Percentiles rank a stretch among this genome's conserved stretches.
Conservation (phyloP, 2,888 invertebrate genomes). For the Perizoma flavofasciatum region DNA sequence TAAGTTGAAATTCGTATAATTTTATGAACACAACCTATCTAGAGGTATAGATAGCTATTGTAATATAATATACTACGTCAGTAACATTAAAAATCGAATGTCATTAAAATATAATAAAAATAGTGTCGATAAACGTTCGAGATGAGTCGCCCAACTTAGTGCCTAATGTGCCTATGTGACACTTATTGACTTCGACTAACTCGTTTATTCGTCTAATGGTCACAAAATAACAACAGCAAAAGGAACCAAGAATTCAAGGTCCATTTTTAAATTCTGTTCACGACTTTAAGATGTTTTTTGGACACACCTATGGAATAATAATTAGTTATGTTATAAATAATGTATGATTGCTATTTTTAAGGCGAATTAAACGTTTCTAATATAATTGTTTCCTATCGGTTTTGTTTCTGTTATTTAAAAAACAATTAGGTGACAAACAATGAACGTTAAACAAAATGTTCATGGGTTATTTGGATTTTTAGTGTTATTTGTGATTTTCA, state of each 20-base stretch:
- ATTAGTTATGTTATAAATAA: slow-evolving; percentile 12
- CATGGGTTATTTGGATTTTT: too few relatives aligned
- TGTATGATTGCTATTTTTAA: slow-evolving; percentile 13
- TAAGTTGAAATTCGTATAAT: slow-evolving; percentile 19
- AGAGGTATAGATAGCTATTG: too few relatives aligned
- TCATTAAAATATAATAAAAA: too few relatives aligned
- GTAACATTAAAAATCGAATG: too few relatives aligned
- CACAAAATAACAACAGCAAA: slow-evolving; percentile 22
- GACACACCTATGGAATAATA: slow-evolving; percentile 29
- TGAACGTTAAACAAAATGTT: too few relatives aligned
- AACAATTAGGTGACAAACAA: slow-evolving; percentile 6
- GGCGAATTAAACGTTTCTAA: slow-evolving; percentile 2
- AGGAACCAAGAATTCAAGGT: slow-evolving; percentile 30
- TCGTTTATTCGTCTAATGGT: slow-evolving; percentile 1
- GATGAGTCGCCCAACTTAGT: too few relatives aligned
- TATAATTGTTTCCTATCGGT: slow-evolving; percentile 10
- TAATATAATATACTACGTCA: too few relatives aligned
- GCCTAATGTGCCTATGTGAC: too few relatives aligned
- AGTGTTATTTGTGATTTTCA: too few relatives aligned
- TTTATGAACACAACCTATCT: slow-evolving; percentile 12
- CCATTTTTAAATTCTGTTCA: slow-evolving; percentile 31
- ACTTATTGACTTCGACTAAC: too few relatives aligned
- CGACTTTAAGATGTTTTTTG: slow-evolving; percentile 27
- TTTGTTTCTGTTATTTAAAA: slow-evolving; percentile 4
- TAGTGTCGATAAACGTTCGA: too few relatives aligned